A percentile compares a stretch with the other conserved stretches of the same genome.
Evolutionary conservation across 2,888 invertebrate species (phyloP).

Genomic region (Helobdella robusta): DNA sequence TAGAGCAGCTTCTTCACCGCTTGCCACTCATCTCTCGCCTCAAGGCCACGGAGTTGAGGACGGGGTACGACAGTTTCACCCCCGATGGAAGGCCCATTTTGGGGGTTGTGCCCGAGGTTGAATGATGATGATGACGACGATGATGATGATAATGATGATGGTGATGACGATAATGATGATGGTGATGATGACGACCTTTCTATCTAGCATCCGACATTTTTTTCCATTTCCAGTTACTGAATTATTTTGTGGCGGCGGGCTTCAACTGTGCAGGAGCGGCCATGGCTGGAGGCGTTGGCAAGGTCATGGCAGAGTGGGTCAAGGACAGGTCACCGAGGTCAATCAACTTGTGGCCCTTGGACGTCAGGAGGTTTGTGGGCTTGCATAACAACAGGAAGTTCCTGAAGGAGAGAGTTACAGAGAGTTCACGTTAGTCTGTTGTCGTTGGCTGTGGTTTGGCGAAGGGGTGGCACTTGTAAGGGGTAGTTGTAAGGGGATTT

Average conservation of each 20-base stretch:
- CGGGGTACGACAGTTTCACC: conserved; percentile 86
- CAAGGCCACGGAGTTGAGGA: conserved; percentile 68
- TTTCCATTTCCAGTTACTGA: conserved; percentile 60
- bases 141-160: conserved; percentile 2
- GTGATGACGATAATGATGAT: conserved; percentile 1
- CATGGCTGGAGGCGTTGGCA: conserved; percentile 87
- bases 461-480: too few species aligned
- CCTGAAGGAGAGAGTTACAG: conserved; percentile 76
- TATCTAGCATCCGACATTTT: too few species aligned
- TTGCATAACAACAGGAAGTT: conserved; percentile 90
- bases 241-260: conserved; percentile 84
- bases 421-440: conserved; percentile 69
- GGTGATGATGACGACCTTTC: too few species aligned
- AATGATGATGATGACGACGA: too few species aligned
- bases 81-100: conserved; percentile 93
- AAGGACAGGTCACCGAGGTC: conserved; percentile 65
- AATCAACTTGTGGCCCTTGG: conserved; percentile 76
- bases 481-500: too few species aligned
- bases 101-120: conserved; percentile 82
- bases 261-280: conserved; percentile 93
- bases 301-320: conserved; percentile 77
- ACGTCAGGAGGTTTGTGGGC: conserved; percentile 70
- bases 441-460: not conserved
- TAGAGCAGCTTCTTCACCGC: conserved; percentile 73
- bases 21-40: conserved; percentile 70